These are phyloP conservation scores for Urechis unicinctus DNA, from an alignment of 2,888 invertebrate species.

Conservation along the genomic window DNA sequence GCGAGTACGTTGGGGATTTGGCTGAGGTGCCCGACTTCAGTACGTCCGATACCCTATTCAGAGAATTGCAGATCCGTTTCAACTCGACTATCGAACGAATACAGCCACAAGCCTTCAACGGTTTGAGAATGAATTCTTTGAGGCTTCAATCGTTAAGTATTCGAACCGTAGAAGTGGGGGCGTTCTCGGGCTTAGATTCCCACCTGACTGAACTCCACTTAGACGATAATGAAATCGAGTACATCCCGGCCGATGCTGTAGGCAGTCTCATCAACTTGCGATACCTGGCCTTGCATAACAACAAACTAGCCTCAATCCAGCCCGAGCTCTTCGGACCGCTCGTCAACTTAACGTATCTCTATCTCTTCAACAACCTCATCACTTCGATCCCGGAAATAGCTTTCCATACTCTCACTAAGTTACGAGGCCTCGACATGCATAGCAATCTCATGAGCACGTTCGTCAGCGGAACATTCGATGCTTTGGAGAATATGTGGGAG, in stretches of 20 bases:
- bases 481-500: neutral
- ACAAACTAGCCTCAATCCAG: neutral
- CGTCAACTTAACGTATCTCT: neutral
- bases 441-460: neutral
- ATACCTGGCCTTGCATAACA: neutral
- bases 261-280: neutral
- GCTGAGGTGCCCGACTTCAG: neutral
- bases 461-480: neutral
- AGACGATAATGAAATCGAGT: neutral
- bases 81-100: neutral
- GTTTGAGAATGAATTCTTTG: neutral
- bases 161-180: neutral
- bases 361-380: neutral
- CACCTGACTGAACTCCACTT: neutral
- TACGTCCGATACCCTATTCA: neutral
- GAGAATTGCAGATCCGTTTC: neutral
- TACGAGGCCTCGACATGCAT: neutral
- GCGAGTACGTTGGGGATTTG: neutral
- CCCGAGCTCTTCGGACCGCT: neutral
- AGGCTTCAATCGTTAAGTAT: neutral
- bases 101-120: neutral
- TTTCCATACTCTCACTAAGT: neutral
- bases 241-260: neutral
- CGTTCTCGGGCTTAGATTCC: neutral
- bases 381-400: neutral